Evolutionary conservation across 2,113 vertebrate species (phyloP).

Genomic region (Strigops habroptila): DNA sequence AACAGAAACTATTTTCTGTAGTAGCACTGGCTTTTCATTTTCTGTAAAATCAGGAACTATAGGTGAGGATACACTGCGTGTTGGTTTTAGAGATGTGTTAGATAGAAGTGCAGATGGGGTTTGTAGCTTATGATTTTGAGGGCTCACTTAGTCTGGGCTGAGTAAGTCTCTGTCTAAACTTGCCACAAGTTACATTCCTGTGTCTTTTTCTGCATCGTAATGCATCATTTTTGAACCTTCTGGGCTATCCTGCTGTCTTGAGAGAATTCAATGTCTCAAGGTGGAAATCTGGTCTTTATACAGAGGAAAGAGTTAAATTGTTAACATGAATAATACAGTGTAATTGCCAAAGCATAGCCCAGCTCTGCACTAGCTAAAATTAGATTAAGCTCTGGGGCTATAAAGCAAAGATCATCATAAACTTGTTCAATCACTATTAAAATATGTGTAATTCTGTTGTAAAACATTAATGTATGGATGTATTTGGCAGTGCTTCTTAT

Average conservation of each 20-base stretch:
- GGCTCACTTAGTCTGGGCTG: neutral
- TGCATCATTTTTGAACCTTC: neutral
- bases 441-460: slow-evolving; percentile 68
- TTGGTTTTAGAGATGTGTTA: neutral
- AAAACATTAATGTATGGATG: slow-evolving; percentile 65
- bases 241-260: neutral
- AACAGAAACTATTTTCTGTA: slow-evolving; percentile 27
- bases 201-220: neutral
- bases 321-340: slow-evolving; percentile 21
- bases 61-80: neutral
- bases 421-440: slow-evolving; percentile 65
- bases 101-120: neutral
- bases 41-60: neutral
- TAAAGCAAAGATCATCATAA: slow-evolving; percentile 65
- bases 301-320: slow-evolving; percentile 18
- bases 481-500: slow-evolving; percentile 65
- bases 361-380: slow-evolving; percentile 55
- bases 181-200: neutral
- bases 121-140: neutral
- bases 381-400: slow-evolving; percentile 67
- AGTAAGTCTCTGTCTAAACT: neutral
- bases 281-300: neutral
- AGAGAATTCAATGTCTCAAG: neutral
- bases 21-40: neutral
- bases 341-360: slow-evolving; percentile 29